phyloP scores from a whole-genome alignment of 2,797 vertebrate species.

The Myotis vivesi region DNA sequence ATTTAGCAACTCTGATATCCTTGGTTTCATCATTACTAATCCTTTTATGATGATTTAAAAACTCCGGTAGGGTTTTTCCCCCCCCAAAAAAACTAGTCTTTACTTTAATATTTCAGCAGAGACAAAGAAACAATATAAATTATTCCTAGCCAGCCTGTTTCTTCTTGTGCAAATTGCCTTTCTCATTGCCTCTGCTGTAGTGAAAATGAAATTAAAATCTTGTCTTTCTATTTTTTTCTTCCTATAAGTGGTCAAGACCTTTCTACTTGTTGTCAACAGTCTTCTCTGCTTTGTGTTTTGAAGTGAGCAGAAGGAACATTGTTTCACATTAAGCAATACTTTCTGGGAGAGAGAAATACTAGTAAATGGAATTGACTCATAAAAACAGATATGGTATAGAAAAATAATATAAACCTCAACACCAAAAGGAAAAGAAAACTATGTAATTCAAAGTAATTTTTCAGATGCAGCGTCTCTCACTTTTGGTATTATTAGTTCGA shows the following conservation, averaged over 20 bases:
- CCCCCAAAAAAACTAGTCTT: neutral
- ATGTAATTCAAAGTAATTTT: neutral
- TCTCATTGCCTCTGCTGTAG: neutral
- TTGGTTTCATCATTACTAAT: slow-evolving; percentile 11
- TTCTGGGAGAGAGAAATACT: neutral
- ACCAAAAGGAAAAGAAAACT: slow-evolving; percentile 23
- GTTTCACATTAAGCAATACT: slow-evolving; percentile 8
- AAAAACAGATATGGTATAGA: neutral
- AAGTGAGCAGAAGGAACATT: neutral
- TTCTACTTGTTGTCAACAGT: neutral
- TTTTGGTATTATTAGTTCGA: slow-evolving; percentile 2
- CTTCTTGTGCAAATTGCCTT: slow-evolving; percentile 4
- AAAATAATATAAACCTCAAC: slow-evolving; percentile 12
- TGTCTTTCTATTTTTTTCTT: slow-evolving; percentile 21
- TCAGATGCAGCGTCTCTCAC: neutral
- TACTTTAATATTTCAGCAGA: slow-evolving; percentile 25
- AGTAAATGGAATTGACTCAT: neutral
- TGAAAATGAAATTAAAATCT: slow-evolving; percentile 34
- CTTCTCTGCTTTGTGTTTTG: slow-evolving; percentile 23
- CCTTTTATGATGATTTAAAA: neutral
- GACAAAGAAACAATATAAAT: neutral
- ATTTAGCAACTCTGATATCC: neutral
- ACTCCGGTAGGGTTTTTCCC: neutral
- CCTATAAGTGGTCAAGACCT: neutral
- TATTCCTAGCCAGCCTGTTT: neutral